Evolutionary conservation across 2,888 invertebrate species (phyloP).

Genomic region (Cryptophagus acutangulus): DNA sequence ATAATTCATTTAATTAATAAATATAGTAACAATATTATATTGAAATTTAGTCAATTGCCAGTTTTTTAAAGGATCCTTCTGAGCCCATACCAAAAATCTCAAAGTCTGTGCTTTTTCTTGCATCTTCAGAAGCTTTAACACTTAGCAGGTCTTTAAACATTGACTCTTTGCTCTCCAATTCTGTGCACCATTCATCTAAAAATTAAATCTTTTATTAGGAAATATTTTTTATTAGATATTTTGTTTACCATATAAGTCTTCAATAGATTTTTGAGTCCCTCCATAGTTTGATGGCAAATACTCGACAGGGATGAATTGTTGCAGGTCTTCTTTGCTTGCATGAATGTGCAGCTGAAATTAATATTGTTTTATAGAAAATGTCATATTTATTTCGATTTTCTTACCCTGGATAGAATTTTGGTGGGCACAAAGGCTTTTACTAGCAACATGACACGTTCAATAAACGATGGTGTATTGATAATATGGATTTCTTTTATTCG

Average conservation of each 20-base stretch:
- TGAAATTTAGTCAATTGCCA: conserved; percentile 27
- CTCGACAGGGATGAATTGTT: conserved; percentile 27
- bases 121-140: conserved; percentile 20
- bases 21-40: not conserved
- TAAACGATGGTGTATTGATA: conserved; percentile 39
- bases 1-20: not conserved
- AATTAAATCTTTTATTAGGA: not conserved
- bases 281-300: conserved; percentile 31
- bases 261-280: conserved; percentile 45
- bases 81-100: conserved; percentile 20
- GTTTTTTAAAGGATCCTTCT: conserved; percentile 30
- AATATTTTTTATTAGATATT: not conserved
- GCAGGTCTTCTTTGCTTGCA: conserved; percentile 21
- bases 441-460: conserved; percentile 38
- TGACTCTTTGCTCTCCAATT: conserved; percentile 21
- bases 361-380: not conserved
- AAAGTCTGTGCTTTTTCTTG: conserved; percentile 7
- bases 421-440: conserved; percentile 32
- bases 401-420: conserved; percentile 21
- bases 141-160: conserved; percentile 19
- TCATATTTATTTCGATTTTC: too few species aligned
- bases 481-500: conserved; percentile 43
- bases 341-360: conserved; percentile 26
- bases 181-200: conserved; percentile 28
- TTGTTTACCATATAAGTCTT: conserved; percentile 53